These are phyloP conservation scores for Perccottus glenii DNA, from an alignment of 2,113 vertebrate genomes.

Conservation along the genomic window DNA sequence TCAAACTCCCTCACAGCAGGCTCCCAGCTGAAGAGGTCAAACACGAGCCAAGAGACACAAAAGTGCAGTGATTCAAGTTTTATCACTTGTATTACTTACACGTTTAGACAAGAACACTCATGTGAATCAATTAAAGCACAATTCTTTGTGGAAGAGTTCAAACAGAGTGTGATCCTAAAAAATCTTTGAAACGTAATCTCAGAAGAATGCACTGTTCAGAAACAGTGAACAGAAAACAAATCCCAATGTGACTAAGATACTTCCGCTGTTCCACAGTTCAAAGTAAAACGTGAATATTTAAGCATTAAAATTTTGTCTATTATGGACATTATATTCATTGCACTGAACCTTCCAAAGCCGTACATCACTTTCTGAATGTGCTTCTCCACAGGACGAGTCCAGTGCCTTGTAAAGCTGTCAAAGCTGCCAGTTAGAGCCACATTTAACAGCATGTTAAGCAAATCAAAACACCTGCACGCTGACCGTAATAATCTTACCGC, in stretches of 20 bases:
- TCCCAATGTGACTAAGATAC: not conserved
- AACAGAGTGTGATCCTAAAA: slow-evolving; percentile 52
- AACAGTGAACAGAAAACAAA: slow-evolving; percentile 12
- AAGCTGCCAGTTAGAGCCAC: not conserved
- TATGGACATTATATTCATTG: not conserved
- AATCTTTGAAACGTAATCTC: slow-evolving; percentile 38
- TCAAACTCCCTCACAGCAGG: not conserved
- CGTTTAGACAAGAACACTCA: slow-evolving; percentile 11
- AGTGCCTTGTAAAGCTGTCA: not conserved
- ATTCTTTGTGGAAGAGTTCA: slow-evolving; percentile 44
- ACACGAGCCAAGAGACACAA: slow-evolving; percentile 2
- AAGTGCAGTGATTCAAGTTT: slow-evolving; percentile 24
- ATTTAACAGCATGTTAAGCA: not conserved
- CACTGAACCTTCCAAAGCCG: no score
- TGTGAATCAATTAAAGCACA: slow-evolving; percentile 20
- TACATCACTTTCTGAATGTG: not conserved
- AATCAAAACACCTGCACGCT: slow-evolving; percentile 9
- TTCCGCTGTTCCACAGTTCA: slow-evolving; percentile 7
- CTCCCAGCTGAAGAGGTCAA: slow-evolving; percentile 11
- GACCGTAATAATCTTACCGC: slow-evolving; percentile 15
- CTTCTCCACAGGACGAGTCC: not conserved
- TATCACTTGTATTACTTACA: not conserved
- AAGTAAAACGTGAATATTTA: slow-evolving; percentile 19
- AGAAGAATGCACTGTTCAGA: slow-evolving; percentile 13
- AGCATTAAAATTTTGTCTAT: slow-evolving; percentile 14